Conservation (phyloP, 2,113 vertebrate genomes). For the Apodemus sylvaticus region DNA sequence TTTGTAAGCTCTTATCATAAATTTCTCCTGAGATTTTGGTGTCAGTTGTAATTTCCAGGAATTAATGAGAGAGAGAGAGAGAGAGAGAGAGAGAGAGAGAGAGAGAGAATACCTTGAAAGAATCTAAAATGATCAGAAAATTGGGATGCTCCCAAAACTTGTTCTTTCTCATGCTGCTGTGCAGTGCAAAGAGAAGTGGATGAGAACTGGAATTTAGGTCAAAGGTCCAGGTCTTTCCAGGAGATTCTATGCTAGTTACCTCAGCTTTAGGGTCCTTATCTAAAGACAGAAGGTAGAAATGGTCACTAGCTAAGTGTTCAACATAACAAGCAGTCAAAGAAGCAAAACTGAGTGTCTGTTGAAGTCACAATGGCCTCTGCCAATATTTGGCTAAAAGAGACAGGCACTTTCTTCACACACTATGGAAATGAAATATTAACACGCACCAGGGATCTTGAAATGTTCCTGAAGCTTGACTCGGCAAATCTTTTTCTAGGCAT, state of each 20-base stretch:
- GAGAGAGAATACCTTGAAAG: not conserved
- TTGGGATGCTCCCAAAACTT: not conserved
- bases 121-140: slow-evolving; percentile 47
- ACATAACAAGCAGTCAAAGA: slow-evolving; percentile 22
- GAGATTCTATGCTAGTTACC: not conserved
- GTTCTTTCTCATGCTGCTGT: not conserved
- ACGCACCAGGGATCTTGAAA: not conserved
- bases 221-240: not conserved
- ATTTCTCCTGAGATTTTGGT: slow-evolving; percentile 62
- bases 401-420: not conserved
- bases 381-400: not conserved
- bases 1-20: slow-evolving; percentile 54
- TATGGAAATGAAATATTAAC: not conserved
- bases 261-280: not conserved
- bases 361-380: not conserved
- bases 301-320: not conserved
- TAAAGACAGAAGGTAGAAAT: not conserved
- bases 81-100: not conserved
- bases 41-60: slow-evolving; percentile 68
- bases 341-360: slow-evolving; percentile 1
- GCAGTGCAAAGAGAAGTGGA: not conserved
- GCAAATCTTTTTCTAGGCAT: slow-evolving; percentile 44
- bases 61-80: slow-evolving; percentile 21
- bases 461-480: not conserved
- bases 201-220: not conserved